Evolutionary conservation across 2,888 invertebrate genomes (phyloP).

Genomic region (Nezara viridula): DNA sequence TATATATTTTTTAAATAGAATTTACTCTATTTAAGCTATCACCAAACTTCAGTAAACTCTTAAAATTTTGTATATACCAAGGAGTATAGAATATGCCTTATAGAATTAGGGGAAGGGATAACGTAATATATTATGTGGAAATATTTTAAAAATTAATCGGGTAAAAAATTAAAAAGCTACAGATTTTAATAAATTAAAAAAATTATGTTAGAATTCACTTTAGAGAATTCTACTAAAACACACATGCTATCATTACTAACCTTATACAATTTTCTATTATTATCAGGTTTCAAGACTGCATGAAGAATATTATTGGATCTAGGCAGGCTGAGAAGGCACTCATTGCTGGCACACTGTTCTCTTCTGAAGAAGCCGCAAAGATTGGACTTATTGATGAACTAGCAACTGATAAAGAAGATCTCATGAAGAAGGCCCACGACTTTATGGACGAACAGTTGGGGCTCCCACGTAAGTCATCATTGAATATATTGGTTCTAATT

Average conservation of each 20-base stretch:
- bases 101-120: too few species aligned
- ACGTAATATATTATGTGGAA: too few species aligned
- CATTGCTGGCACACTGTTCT: constrained; percentile 80
- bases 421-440: constrained; percentile 76
- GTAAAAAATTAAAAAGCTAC: too few species aligned
- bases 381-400: constrained; percentile 84
- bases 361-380: constrained; percentile 82
- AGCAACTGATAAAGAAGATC: constrained; percentile 78
- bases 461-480: constrained; percentile 72
- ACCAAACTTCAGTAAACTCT: too few species aligned
- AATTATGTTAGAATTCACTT: too few species aligned
- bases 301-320: constrained; percentile 71
- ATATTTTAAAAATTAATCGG: too few species aligned
- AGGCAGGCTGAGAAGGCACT: constrained; percentile 83
- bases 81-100: too few species aligned
- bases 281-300: constrained; percentile 69
- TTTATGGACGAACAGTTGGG: constrained; percentile 78
- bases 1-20: too few species aligned
- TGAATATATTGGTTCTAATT: not conserved
- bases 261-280: not conserved
- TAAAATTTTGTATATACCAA: too few species aligned
- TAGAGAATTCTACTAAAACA: too few species aligned
- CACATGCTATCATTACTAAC: not conserved
- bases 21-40: too few species aligned
- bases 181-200: too few species aligned